phyloP scores from a whole-genome alignment of 2,797 vertebrate genomes.

The Melopsittacus undulatus region DNA sequence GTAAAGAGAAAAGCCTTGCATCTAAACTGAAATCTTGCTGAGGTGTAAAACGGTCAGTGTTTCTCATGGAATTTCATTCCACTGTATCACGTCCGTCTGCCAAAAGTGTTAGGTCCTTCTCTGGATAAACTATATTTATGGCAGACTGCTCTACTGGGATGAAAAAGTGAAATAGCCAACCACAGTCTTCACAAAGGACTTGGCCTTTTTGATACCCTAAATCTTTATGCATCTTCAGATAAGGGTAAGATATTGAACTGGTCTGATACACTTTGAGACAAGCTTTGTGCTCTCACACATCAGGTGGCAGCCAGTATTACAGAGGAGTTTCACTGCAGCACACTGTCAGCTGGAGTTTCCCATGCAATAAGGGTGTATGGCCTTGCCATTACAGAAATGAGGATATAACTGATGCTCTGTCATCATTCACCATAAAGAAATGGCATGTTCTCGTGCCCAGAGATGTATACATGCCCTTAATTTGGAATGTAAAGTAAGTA shows the following conservation, averaged over 20 bases:
- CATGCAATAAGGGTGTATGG: background rate
- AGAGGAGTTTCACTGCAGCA: background rate
- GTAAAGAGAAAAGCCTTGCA: background rate
- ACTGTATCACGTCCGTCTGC: rapidly evolving
- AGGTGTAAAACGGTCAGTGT: background rate
- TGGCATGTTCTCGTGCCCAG: background rate
- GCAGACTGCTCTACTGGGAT: background rate
- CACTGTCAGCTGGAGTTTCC: background rate
- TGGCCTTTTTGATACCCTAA: background rate
- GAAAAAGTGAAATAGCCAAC: background rate
- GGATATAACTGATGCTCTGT: background rate
- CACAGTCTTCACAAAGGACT: background rate
- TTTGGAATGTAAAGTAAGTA: background rate
- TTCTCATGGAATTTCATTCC: background rate
- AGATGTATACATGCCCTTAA: background rate
- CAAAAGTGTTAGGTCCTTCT: background rate
- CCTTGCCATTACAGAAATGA: background rate
- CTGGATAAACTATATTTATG: background rate
- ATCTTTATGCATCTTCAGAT: background rate
- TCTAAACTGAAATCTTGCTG: background rate
- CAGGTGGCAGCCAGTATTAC: rapidly evolving
- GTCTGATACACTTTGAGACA: background rate
- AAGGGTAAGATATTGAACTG: background rate
- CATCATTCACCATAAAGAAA: background rate
- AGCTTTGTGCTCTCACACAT: background rate